These are phyloP conservation scores for Vicugna pacos DNA, from an alignment of 2,113 vertebrate genomes.

Conservation along the genomic window DNA sequence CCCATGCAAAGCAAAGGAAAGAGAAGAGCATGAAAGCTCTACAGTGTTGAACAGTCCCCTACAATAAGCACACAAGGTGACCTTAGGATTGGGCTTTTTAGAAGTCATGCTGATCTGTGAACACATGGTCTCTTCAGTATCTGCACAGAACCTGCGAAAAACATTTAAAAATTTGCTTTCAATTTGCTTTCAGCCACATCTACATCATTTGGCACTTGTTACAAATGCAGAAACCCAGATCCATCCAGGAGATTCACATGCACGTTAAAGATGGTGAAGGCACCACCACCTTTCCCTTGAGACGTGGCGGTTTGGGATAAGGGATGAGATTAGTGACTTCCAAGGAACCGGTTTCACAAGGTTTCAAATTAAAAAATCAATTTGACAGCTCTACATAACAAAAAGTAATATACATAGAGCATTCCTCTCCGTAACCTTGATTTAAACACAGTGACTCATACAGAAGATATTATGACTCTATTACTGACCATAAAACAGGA, in stretches of 20 bases:
- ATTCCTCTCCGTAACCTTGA: slow-evolving; percentile 3
- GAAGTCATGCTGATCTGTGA: slow-evolving; percentile 8
- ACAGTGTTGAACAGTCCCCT: background rate
- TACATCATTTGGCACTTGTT: background rate
- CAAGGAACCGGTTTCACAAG: slow-evolving; percentile 30
- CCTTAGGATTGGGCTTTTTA: background rate
- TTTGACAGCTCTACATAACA: background rate
- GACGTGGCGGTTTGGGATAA: background rate
- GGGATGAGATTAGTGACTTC: background rate
- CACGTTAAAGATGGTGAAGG: background rate
- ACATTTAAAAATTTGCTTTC: background rate
- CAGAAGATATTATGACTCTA: background rate
- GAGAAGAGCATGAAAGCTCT: background rate
- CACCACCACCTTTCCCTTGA: slow-evolving; percentile 21
- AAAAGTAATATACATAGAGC: background rate
- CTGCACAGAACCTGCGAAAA: background rate
- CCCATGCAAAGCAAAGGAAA: background rate
- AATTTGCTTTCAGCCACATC: background rate
- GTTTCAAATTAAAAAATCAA: slow-evolving; percentile 32
- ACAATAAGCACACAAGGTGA: background rate
- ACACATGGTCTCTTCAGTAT: background rate
- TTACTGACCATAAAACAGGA: background rate
- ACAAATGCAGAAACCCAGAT: background rate
- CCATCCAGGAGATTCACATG: background rate
- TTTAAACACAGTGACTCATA: slow-evolving; percentile 38